Base-by-base conservation (phyloP, 2,113 vertebrate genomes). In the Litocranius walleri region DNA sequence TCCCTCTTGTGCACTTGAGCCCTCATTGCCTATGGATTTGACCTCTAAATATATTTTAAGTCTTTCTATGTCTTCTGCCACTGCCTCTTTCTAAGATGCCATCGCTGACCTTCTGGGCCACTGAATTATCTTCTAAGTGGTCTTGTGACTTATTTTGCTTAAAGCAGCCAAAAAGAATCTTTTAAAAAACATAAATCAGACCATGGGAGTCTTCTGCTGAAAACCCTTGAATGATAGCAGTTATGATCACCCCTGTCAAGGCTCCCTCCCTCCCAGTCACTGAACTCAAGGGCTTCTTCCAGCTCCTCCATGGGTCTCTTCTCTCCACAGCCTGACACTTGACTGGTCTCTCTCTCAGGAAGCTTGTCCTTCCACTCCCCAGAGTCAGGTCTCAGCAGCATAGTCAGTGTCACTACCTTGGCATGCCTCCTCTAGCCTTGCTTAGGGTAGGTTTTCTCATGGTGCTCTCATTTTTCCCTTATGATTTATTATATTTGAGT, bases 171-270 rank as follows among this genome's bases (percentile, higher is more conserved):
- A 27, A 93, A 14, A 21, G 25, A 85, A 82, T 56, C 40, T 64
- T 89, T 91, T 25, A 67, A 88, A 64, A 93, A 67, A 27, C 10
- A 17, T 27, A 59, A 78, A 54, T 85, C 89, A 77, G 78, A 33
- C 15, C 15, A 57, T 3, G 7, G 29, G 36, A 80, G 27, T 56
- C n/a, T 30, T 77, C 23, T 91, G 43, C 50, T 57, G 36, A 57
- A 83, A 40, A 54, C 19, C n/a, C 19, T 84, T 57, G 48, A 27
- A 4, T 12, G 56, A 33, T 27, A 57, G 21, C 11, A 56, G 15
- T 56, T 43, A 50, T 21, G 0, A 7, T 15, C 43, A 4, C 33
- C 7, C 23, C 86, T 21, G 33, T 13, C 17, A 48, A 36, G 19
- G 1, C 36, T 59, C 5, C 36, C 13, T 56, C 21, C 3, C 13